Conservation (phyloP, 2,888 invertebrate genomes). For the Luperina nickerlii region DNA sequence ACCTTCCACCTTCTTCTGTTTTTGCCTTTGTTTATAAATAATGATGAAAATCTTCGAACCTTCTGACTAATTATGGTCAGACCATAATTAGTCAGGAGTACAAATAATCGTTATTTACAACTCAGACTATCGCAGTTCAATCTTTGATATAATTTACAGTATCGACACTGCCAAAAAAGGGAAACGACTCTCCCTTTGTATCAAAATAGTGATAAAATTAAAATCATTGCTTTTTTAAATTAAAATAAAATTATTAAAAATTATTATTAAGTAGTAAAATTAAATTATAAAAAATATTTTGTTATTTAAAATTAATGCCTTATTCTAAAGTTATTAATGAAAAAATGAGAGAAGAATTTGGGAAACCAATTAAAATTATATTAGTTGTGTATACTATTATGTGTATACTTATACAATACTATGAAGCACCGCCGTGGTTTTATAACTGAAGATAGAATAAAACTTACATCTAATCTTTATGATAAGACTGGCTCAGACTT, state of each 20-base stretch:
- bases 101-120: conserved; percentile 17
- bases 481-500: conserved; percentile 22
- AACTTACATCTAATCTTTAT: conserved; percentile 14
- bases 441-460: conserved; percentile 17
- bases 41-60: conserved; percentile 7
- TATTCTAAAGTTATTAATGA: conserved; percentile 5
- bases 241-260: too few relatives aligned
- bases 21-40: conserved; percentile 17
- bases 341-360: not conserved
- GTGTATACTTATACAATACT: too few relatives aligned
- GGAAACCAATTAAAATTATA: not conserved
- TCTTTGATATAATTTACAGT: not conserved
- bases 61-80: conserved; percentile 5
- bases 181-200: not conserved
- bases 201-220: not conserved
- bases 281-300: too few relatives aligned
- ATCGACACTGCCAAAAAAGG: not conserved
- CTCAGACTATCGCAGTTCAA: not conserved
- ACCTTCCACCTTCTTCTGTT: not conserved
- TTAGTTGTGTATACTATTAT: not conserved
- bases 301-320: not conserved
- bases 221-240: too few relatives aligned
- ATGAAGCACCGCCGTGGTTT: not conserved
- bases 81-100: not conserved
- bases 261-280: not conserved